Percentiles rank a stretch among this genome's conserved stretches.
phyloP scores from a whole-genome alignment of 2,888 invertebrate genomes.

The Scelioninae gen. 1 region DNA sequence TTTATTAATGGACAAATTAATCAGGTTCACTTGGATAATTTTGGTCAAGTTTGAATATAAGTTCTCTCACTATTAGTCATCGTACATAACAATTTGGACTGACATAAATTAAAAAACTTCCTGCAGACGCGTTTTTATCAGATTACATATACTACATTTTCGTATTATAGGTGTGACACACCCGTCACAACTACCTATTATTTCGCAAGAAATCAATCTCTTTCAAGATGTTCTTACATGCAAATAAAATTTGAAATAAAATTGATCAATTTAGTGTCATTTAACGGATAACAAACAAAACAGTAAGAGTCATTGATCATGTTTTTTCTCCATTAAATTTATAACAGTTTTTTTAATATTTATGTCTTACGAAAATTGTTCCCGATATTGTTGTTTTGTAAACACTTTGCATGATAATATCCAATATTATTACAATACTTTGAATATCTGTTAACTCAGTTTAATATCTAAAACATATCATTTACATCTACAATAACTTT shows the following conservation, averaged over 20 bases:
- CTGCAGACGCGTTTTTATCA: conserved; percentile 31
- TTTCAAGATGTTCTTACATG: conserved; percentile 16
- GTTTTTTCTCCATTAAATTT: not conserved
- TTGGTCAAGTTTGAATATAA: not conserved
- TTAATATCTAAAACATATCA: no score
- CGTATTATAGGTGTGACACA: conserved; percentile 44
- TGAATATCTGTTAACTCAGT: no score
- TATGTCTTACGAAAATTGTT: no score
- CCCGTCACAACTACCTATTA: conserved; percentile 29
- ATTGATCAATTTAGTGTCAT: conserved; percentile 27
- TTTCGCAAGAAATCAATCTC: conserved; percentile 50
- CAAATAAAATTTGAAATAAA: conserved; percentile 14
- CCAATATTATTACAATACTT: no score
- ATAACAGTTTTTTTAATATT: no score
- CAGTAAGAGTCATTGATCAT: not conserved
- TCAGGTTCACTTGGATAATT: not conserved
- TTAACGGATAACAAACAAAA: not conserved
- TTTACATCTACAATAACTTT: no score
- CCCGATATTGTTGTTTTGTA: no score
- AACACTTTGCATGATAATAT: no score
- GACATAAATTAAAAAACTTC: conserved; percentile 35
- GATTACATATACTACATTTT: conserved; percentile 44
- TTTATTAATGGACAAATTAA: conserved; percentile 3
- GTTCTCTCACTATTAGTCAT: conserved; percentile 28
- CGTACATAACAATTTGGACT: conserved; percentile 14